Conservation (phyloP, 2,888 invertebrate species). For the Drosophila lutescens region DNA sequence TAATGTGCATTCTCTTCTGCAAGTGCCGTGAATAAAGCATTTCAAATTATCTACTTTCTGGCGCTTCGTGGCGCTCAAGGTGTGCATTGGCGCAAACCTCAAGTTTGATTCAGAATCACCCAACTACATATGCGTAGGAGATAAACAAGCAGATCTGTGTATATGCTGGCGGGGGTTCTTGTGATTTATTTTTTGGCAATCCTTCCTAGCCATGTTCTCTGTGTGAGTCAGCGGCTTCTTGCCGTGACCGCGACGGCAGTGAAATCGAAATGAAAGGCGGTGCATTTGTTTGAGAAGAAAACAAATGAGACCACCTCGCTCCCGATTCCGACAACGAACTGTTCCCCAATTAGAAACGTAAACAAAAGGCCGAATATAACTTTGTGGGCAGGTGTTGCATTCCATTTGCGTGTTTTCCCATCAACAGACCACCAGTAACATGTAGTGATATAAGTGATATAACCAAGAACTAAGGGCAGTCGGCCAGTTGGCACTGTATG, state of each 20-base stretch:
- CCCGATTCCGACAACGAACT: constrained; percentile 30
- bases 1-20: constrained; percentile 32
- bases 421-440: background rate
- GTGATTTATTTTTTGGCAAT: constrained; percentile 58
- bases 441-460: constrained; percentile 26
- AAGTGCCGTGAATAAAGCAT: constrained; percentile 29
- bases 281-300: constrained; percentile 57
- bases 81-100: constrained; percentile 28
- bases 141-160: constrained; percentile 34
- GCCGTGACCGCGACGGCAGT: constrained; percentile 66
- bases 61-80: constrained; percentile 51
- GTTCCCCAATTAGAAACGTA: constrained; percentile 39
- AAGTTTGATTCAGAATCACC: constrained; percentile 15
- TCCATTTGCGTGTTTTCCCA: background rate
- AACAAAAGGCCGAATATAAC: constrained; percentile 41
- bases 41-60: constrained; percentile 24
- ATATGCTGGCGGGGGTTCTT: constrained; percentile 25
- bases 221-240: constrained; percentile 65
- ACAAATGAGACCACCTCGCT: constrained; percentile 33
- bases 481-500: constrained; percentile 57
- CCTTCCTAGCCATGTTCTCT: constrained; percentile 29
- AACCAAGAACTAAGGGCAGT: constrained; percentile 25
- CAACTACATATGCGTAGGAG: constrained; percentile 21
- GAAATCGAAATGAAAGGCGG: constrained; percentile 61
- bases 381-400: constrained; percentile 46